These are phyloP conservation scores for Caenorhabditis imperialis DNA, from an alignment of 2,888 invertebrate genomes.

Conservation along the genomic window DNA sequence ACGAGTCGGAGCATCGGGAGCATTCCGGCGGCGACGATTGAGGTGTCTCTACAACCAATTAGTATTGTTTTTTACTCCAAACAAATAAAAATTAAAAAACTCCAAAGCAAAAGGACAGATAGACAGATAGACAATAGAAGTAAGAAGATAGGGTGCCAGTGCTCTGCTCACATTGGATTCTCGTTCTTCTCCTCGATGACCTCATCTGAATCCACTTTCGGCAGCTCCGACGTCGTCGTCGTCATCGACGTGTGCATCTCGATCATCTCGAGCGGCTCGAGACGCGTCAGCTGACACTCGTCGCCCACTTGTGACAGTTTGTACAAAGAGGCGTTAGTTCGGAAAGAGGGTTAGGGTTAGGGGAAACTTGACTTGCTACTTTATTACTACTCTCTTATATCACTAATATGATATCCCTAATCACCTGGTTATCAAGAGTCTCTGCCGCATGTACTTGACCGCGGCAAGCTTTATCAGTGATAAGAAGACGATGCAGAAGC, in stretches of 20 bases:
- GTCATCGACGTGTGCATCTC: slow-evolving; percentile 15
- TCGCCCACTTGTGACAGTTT: slow-evolving; percentile 41
- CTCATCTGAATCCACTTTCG: not conserved
- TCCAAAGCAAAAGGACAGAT: too few species aligned
- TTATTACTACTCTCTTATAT: not conserved
- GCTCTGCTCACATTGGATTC: too few species aligned
- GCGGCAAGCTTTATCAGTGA: slow-evolving; percentile 77
- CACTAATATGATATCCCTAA: too few species aligned
- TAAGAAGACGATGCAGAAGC: slow-evolving; percentile 76
- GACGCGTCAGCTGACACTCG: slow-evolving; percentile 21
- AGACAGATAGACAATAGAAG: too few species aligned
- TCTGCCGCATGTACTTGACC: slow-evolving; percentile 76
- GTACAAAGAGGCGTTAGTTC: slow-evolving; percentile 43
- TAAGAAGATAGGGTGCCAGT: too few species aligned
- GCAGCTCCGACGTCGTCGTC: slow-evolving; percentile 9
- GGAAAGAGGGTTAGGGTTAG: slow-evolving; percentile 10
- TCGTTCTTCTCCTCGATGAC: not conserved
- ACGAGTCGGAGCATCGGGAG: slow-evolving; percentile 68
- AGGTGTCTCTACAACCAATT: slow-evolving; percentile 72
- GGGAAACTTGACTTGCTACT: not conserved
- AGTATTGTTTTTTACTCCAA: too few species aligned
- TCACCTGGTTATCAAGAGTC: slow-evolving; percentile 69
- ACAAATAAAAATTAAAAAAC: too few species aligned
- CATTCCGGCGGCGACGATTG: slow-evolving; percentile 74
- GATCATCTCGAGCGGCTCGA: slow-evolving; percentile 24